A percentile compares a stretch with the other conserved stretches of the same genome.
Conservation (phyloP, 2,888 invertebrate genomes). For the Leptinotarsa haldemani region DNA sequence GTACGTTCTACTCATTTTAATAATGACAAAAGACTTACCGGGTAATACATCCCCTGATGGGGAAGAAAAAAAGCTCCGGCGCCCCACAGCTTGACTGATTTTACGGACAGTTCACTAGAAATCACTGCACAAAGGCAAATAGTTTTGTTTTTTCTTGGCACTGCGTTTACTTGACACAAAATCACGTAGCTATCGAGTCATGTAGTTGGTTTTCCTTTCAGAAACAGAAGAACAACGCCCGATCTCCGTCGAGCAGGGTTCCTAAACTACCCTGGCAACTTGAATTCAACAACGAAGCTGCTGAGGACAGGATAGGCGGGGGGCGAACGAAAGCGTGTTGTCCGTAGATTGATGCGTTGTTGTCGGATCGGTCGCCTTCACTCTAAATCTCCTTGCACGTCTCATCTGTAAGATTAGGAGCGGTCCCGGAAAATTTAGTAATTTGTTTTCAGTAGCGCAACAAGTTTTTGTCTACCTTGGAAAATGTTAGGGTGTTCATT, state of each 20-base stretch:
- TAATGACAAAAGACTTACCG: slow-evolving; percentile 75
- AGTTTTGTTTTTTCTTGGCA: slow-evolving; percentile 37
- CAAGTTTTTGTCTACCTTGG: too few relatives aligned
- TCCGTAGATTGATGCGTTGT: slow-evolving; percentile 36
- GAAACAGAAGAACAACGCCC: slow-evolving; percentile 58
- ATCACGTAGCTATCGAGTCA: slow-evolving; percentile 37
- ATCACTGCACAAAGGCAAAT: slow-evolving; percentile 58
- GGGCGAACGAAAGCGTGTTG: slow-evolving; percentile 54
- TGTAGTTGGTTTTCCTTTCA: slow-evolving; percentile 37
- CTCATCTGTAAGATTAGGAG: too few relatives aligned
- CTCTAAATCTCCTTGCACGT: not conserved
- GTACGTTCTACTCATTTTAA: not conserved
- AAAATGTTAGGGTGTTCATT: too few relatives aligned
- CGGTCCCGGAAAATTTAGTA: too few relatives aligned
- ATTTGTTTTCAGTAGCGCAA: too few relatives aligned
- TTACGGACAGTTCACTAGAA: slow-evolving; percentile 63
- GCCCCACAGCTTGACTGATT: slow-evolving; percentile 96
- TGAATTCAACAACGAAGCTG: slow-evolving; percentile 37
- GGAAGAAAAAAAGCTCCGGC: slow-evolving; percentile 95
- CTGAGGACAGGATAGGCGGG: slow-evolving; percentile 48
- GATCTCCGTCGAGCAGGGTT: slow-evolving; percentile 53
- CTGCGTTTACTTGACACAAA: slow-evolving; percentile 36
- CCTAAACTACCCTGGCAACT: slow-evolving; percentile 60
- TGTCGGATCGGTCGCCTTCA: slow-evolving; percentile 20
- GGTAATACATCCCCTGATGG: slow-evolving; percentile 97